Conservation (phyloP, 2,797 vertebrate genomes). For the Hipposideros larvatus region DNA sequence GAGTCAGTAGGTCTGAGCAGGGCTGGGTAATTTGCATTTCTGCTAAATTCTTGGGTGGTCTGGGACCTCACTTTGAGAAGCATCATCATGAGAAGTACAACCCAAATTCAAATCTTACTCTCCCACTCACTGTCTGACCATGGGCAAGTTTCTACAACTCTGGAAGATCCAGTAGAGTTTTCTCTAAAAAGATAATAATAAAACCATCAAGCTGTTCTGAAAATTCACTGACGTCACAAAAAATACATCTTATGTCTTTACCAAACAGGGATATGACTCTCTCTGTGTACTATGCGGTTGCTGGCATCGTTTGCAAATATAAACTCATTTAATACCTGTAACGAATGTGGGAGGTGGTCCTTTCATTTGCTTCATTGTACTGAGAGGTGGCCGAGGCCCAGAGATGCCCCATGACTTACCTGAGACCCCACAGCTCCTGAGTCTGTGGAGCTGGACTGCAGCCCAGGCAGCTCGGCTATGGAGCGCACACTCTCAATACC, state of each 20-base stretch:
- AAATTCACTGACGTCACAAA: slow-evolving; percentile 9
- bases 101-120: background rate
- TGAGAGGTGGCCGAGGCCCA: background rate
- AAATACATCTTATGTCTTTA: background rate
- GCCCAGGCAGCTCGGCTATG: background rate
- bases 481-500: background rate
- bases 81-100: background rate
- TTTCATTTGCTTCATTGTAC: background rate
- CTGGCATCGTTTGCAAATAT: background rate
- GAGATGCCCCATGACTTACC: background rate
- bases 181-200: background rate
- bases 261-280: background rate
- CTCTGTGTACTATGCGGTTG: background rate
- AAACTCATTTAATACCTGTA: background rate
- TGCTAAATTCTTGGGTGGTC: background rate
- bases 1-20: slow-evolving; percentile 21
- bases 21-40: background rate
- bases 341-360: background rate
- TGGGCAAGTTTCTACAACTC: background rate
- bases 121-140: background rate
- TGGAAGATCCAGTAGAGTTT: background rate
- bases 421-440: background rate
- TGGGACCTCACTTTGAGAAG: background rate
- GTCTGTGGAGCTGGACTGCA: background rate
- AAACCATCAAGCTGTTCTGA: background rate